Conservation (phyloP, 2,888 invertebrate genomes). For the Parnassius mnemosyne region DNA sequence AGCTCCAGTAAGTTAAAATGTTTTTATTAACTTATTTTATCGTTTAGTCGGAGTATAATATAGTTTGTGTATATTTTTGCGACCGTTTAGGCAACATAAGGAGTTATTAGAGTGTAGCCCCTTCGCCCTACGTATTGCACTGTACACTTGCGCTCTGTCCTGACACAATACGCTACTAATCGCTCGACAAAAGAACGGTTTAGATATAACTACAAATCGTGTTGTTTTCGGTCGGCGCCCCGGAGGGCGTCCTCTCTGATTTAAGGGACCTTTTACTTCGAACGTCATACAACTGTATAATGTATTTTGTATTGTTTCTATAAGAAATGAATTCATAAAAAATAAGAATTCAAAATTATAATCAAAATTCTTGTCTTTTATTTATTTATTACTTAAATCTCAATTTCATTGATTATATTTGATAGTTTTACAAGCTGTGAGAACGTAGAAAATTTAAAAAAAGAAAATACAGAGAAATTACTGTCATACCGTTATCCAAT, state of each 20-base stretch:
- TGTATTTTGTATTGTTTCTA: no score
- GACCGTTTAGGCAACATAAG: slow-evolving; percentile 9
- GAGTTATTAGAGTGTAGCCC: slow-evolving; percentile 20
- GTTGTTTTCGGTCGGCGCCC: slow-evolving; percentile 74
- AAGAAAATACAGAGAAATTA: no score
- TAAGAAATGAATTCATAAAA: no score
- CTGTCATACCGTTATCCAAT: no score
- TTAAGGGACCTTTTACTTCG: slow-evolving; percentile 25
- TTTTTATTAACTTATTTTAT: not conserved
- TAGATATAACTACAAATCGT: slow-evolving; percentile 78
- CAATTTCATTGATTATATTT: no score
- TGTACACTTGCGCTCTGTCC: slow-evolving; percentile 48
- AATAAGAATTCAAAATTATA: no score
- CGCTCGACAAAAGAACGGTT: slow-evolving; percentile 74
- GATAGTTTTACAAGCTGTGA: no score
- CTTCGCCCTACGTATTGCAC: slow-evolving; percentile 33
- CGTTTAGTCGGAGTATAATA: slow-evolving; percentile 3
- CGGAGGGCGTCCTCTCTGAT: slow-evolving; percentile 39
- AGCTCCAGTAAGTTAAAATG: no score
- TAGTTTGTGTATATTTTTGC: slow-evolving; percentile 6
- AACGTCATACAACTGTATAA: no score
- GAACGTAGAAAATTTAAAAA: no score
- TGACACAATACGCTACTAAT: slow-evolving; percentile 68
- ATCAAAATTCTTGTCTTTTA: no score
- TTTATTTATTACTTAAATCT: no score